These are phyloP conservation scores for Aulostomus chinensis DNA, from an alignment of 2,797 vertebrate species.

Conservation along the genomic window DNA sequence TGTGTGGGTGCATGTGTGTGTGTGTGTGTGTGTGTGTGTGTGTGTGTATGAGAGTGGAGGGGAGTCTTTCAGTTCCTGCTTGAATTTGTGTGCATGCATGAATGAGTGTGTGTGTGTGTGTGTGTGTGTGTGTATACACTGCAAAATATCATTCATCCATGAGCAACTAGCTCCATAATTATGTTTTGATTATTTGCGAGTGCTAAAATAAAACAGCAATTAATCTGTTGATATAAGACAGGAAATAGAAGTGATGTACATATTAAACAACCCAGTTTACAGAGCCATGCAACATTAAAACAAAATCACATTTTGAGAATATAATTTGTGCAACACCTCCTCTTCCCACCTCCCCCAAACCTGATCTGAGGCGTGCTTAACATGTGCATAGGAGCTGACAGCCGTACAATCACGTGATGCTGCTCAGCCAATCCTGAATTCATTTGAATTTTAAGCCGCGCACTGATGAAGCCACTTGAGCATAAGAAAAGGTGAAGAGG, in stretches of 20 bases:
- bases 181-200: constrained; percentile 70
- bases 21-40: constrained; percentile 22
- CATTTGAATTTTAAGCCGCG: constrained; percentile 59
- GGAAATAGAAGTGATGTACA: constrained; percentile 57
- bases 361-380: constrained; percentile 61
- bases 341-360: constrained; percentile 42
- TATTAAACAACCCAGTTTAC: constrained; percentile 64
- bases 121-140: constrained; percentile 27
- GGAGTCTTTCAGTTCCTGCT: too few relatives aligned
- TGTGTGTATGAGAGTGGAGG: constrained; percentile 6
- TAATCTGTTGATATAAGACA: constrained; percentile 69
- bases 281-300: constrained; percentile 41
- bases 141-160: constrained; percentile 57
- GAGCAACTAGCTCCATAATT: constrained; percentile 70
- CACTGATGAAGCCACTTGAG: constrained; percentile 63
- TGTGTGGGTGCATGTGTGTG: constrained; percentile 55
- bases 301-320: constrained; percentile 57
- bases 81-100: constrained; percentile 38
- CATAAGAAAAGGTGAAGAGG: constrained; percentile 69
- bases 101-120: constrained; percentile 8
- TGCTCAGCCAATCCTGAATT: constrained; percentile 62
- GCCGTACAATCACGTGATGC: constrained; percentile 68
- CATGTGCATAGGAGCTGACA: constrained; percentile 67
- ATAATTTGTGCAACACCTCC: constrained; percentile 41
- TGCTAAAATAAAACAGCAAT: constrained; percentile 75